These are phyloP conservation scores for Rhorus exstirpatorius DNA, from an alignment of 2,888 invertebrate genomes.

Conservation along the genomic window DNA sequence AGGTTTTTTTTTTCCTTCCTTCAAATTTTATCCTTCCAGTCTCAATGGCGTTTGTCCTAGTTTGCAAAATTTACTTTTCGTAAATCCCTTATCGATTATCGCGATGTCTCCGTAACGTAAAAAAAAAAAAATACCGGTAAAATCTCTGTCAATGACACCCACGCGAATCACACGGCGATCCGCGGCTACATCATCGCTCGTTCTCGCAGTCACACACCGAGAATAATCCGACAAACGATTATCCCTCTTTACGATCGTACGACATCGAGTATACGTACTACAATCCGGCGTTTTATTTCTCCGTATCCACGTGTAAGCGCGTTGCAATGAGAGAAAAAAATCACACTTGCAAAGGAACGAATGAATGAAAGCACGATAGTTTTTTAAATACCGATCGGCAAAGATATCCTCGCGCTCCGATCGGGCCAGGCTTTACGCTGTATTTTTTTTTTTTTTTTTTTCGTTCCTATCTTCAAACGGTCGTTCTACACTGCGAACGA, in stretches of 20 bases:
- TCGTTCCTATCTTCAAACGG: background rate
- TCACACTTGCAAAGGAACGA: background rate
- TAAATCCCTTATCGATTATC: background rate
- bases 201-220: slow-evolving; percentile 8
- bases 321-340: background rate
- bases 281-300: background rate
- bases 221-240: slow-evolving; percentile 23
- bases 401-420: background rate
- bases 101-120: too few relatives aligned
- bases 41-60: background rate
- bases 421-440: background rate
- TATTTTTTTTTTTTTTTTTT: slow-evolving; percentile 6
- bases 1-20: background rate
- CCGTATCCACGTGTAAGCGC: slow-evolving; percentile 23
- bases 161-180: slow-evolving; percentile 23
- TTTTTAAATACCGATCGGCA: background rate
- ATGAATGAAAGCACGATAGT: background rate
- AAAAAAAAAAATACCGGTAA: too few relatives aligned
- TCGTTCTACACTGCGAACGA: background rate
- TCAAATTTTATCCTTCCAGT: background rate
- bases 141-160: too few relatives aligned
- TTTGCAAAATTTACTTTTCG: background rate
- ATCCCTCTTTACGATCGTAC: slow-evolving; percentile 2
- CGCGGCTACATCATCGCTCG: slow-evolving; percentile 23
- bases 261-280: slow-evolving; percentile 2